phyloP scores from a whole-genome alignment of 2,113 vertebrate species.

The Collichthys lucidus region DNA sequence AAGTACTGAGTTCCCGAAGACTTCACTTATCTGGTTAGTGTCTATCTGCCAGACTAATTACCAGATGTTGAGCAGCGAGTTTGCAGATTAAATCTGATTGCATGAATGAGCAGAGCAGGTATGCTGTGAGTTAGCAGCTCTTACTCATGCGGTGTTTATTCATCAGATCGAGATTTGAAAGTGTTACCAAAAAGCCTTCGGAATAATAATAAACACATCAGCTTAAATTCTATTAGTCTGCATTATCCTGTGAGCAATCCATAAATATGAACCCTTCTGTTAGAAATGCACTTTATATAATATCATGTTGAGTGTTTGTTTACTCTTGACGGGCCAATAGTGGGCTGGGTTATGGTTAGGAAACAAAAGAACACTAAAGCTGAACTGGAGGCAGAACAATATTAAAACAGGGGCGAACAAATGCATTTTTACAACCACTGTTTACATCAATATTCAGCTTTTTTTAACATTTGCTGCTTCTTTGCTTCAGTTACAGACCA shows the following conservation, averaged over 20 bases:
- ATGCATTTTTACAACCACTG: conserved; percentile 6
- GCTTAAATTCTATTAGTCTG: not conserved
- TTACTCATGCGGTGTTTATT: conserved; percentile 15
- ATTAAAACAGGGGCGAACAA: not conserved
- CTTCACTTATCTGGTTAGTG: conserved; percentile 3
- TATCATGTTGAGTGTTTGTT: not conserved
- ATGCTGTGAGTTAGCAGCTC: not conserved
- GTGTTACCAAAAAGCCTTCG: not conserved
- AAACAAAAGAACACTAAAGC: conserved; percentile 20
- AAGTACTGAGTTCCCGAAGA: not conserved
- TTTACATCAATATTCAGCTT: not conserved
- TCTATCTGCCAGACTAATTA: not conserved
- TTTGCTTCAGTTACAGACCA: not conserved
- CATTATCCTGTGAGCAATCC: not conserved
- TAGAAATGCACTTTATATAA: not conserved
- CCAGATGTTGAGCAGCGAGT: not conserved
- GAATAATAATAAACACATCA: not conserved
- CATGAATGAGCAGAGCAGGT: conserved; percentile 15
- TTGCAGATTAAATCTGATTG: conserved; percentile 7
- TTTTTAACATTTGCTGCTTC: not conserved
- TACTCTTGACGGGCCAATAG: not conserved
- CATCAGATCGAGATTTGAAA: not conserved
- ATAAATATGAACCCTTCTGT: not conserved
- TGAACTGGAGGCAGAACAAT: conserved; percentile 20
- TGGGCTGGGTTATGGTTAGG: conserved; percentile 4